These are phyloP conservation scores for Sebastes vulpes DNA, from an alignment of 2,797 vertebrate species.

Conservation along the genomic window DNA sequence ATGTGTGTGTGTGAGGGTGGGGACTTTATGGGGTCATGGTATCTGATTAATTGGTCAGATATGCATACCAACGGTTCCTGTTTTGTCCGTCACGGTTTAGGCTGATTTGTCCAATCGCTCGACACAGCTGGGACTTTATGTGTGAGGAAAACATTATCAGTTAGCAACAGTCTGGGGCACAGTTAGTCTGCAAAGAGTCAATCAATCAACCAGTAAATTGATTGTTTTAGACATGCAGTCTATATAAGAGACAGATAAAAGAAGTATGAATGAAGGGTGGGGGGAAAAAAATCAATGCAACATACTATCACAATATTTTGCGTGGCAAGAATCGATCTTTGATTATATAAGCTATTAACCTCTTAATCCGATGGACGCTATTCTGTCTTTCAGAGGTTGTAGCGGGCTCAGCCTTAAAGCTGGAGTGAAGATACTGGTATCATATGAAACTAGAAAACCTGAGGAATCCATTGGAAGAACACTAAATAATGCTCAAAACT, in stretches of 20 bases:
- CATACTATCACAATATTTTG: too few relatives aligned
- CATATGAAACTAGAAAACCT: too few relatives aligned
- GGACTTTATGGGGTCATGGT: constrained; percentile 67
- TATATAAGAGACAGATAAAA: neutral
- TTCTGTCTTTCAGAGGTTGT: too few relatives aligned
- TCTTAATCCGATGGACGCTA: too few relatives aligned
- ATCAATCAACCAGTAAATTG: neutral
- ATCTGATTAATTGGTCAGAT: constrained; percentile 75
- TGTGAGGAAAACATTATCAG: constrained; percentile 6
- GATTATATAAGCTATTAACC: too few relatives aligned
- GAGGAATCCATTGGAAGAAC: too few relatives aligned
- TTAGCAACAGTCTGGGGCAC: neutral
- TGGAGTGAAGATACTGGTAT: too few relatives aligned
- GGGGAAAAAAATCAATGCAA: too few relatives aligned
- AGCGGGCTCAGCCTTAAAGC: too few relatives aligned
- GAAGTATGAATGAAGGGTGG: neutral
- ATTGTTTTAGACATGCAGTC: neutral
- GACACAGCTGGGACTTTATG: constrained; percentile 41
- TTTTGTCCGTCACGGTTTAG: constrained; percentile 56
- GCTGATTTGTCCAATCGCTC: constrained; percentile 32
- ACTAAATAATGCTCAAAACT: too few relatives aligned
- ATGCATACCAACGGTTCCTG: constrained; percentile 69
- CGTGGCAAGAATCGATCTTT: too few relatives aligned
- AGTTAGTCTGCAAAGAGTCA: neutral
- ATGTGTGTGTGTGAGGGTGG: constrained; percentile 49